Evolutionary conservation across 1,140 invertebrate species (phyloP), one percentile per base, ranked within the genome.

Genomic region (Homalodisca vitripennis): DNA sequence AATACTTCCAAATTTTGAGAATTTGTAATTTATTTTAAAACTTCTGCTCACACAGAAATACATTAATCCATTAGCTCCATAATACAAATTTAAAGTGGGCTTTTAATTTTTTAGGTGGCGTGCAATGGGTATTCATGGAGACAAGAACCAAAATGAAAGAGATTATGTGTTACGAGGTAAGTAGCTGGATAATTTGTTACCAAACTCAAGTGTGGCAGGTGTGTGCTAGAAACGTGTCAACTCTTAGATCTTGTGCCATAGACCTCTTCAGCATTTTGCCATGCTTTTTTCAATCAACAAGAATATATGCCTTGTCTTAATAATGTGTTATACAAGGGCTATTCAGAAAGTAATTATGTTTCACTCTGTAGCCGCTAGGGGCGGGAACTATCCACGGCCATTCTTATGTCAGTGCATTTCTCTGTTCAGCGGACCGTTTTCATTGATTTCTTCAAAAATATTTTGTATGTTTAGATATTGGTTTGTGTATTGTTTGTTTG

Each of bases 51-150:
- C n/a, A n/a, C n/a, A n/a, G n/a, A 41, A 17, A 41, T 41, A 41
- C 17, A 10, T 41, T 41, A 41, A 41, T 10, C 6, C 17, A 41
- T 41, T 41, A 10, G 17, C 17, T 41, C 34, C 6, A 41, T 10
- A 41, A 10, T 6, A 10, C 34, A 41, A 17, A 10, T 41, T 41
- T 41, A 41, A 10, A 41, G 6, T 41, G 34, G 31, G 65, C 53
- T 51, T 70, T 77, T 48, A 41, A 55, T 48, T 51, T 77, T 80
- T 41, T 69, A 86, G 87, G 27, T 92, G 94, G 93, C 93, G 92
- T 64, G 95, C 95, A 2, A 90, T 96, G 77, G 92, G 94, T 78
- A 99, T 99, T 79, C 97, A 99, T 83, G 94, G 94, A 75, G 93
- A 95, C 77, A 96, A 96, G 81, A 91, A 90, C 74, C 94, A 95